Conservation (phyloP, 2,113 vertebrate genomes). For the Melierax canorus region DNA sequence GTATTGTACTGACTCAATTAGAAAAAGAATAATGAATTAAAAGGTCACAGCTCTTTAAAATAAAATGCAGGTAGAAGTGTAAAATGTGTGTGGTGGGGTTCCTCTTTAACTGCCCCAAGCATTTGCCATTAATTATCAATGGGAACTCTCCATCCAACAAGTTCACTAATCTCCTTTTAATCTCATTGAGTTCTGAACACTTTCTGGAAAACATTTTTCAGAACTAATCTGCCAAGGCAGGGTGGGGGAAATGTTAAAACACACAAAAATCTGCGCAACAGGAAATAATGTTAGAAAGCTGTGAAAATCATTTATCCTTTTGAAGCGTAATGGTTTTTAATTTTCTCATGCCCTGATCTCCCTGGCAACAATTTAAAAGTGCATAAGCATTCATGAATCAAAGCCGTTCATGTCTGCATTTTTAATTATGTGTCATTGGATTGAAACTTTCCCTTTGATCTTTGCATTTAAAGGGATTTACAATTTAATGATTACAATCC, state of each 20-base stretch:
- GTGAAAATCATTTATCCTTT: constrained; percentile 74
- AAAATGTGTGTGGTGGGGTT: not conserved
- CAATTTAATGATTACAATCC: constrained; percentile 67
- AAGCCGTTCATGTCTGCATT: constrained; percentile 64
- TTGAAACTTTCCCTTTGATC: constrained; percentile 76
- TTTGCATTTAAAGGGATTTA: constrained; percentile 73
- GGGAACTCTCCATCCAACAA: not conserved
- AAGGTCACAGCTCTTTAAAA: not conserved
- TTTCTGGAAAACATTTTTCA: constrained; percentile 50
- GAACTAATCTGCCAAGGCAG: not conserved
- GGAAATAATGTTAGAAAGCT: constrained; percentile 71
- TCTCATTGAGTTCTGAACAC: constrained; percentile 29
- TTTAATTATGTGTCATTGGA: constrained; percentile 75
- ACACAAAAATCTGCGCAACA: constrained; percentile 60
- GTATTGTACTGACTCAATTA: not conserved
- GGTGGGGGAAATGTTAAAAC: constrained; percentile 47
- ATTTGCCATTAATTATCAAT: not conserved
- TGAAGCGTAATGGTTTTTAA: constrained; percentile 72
- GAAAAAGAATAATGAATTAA: not conserved
- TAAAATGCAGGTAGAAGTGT: not conserved
- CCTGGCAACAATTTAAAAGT: constrained; percentile 75
- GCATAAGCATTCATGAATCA: constrained; percentile 73
- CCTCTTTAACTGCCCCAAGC: not conserved
- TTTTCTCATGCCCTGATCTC: constrained; percentile 77
- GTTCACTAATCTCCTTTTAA: constrained; percentile 40